A percentile compares a stretch with the other conserved stretches of the same genome.
phyloP scores from a whole-genome alignment of 2,888 invertebrate genomes.

The Drosophila meridiana region DNA sequence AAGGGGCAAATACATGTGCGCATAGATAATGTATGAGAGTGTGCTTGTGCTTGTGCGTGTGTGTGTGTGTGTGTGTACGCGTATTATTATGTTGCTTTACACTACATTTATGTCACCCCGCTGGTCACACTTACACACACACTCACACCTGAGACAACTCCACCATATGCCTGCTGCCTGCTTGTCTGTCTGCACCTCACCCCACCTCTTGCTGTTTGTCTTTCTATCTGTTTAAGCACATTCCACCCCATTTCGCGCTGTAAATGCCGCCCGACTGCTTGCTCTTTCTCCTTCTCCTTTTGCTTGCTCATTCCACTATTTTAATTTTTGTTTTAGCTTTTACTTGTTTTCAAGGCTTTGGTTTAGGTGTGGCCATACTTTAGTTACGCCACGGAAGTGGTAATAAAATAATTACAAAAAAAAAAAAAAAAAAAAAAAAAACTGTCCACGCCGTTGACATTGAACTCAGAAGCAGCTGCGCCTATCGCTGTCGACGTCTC shows the following conservation, averaged over 20 bases:
- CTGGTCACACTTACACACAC: constrained; percentile 52
- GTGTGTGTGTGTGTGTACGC: constrained; percentile 20
- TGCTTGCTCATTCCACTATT: constrained; percentile 28
- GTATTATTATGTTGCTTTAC: constrained; percentile 49
- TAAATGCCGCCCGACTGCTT: constrained; percentile 55
- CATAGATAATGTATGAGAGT: neutral
- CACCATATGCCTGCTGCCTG: constrained; percentile 63
- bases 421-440: constrained; percentile 7
- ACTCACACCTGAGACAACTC: constrained; percentile 71
- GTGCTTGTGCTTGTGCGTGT: neutral
- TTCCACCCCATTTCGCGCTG: constrained; percentile 75
- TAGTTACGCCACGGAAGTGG: constrained; percentile 65
- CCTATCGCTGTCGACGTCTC: constrained; percentile 13
- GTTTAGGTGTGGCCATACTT: constrained; percentile 75
- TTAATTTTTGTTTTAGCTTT: constrained; percentile 58
- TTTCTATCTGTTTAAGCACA: constrained; percentile 66
- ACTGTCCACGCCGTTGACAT: constrained; percentile 70
- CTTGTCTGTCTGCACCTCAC: constrained; percentile 24
- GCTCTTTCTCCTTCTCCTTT: constrained; percentile 38
- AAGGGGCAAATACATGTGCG: constrained; percentile 51
- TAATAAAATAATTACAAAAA: constrained; percentile 33
- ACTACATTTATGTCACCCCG: constrained; percentile 69
- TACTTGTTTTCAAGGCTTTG: constrained; percentile 58
- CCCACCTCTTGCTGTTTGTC: constrained; percentile 31
- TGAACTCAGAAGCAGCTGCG: constrained; percentile 62